These are phyloP conservation scores for Rhagonycha lutea DNA, from an alignment of 2,888 invertebrate genomes.

Conservation along the genomic window DNA sequence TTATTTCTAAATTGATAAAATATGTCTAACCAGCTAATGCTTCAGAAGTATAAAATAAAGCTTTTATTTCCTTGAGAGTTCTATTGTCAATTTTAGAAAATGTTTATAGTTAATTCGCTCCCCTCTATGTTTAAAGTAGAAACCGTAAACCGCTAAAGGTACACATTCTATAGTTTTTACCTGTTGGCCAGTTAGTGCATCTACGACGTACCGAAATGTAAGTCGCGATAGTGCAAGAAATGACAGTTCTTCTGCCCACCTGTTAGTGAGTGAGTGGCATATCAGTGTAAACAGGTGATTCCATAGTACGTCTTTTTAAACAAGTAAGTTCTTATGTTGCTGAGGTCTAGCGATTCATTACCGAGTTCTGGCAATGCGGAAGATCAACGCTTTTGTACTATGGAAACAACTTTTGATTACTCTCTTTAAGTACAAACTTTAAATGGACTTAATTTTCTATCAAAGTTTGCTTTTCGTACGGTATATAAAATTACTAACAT, in stretches of 20 bases:
- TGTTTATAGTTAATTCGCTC: constrained; percentile 30
- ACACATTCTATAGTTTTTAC: constrained; percentile 45
- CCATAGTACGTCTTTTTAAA: constrained; percentile 20
- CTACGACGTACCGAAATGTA: constrained; percentile 42
- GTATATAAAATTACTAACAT: constrained; percentile 9
- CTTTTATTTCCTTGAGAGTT: background rate
- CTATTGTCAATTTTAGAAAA: background rate
- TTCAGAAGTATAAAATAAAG: background rate
- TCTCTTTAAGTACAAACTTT: constrained; percentile 26
- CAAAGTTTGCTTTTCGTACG: constrained; percentile 24
- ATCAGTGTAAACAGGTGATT: constrained; percentile 28
- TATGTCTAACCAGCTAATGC: background rate
- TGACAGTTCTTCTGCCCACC: constrained; percentile 24
- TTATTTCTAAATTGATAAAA: too few species aligned
- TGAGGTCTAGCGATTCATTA: constrained; percentile 18
- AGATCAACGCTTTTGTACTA: constrained; percentile 33
- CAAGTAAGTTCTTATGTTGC: constrained; percentile 25
- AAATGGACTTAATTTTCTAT: constrained; percentile 3
- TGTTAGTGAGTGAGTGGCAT: constrained; percentile 27
- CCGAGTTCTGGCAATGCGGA: constrained; percentile 31
- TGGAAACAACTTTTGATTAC: constrained; percentile 36
- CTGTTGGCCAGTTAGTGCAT: constrained; percentile 44
- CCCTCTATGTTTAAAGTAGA: constrained; percentile 35
- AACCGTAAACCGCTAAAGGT: constrained; percentile 43
- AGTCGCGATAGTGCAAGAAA: constrained; percentile 34